A percentile compares a stretch with the other conserved stretches of the same genome.
These are phyloP conservation scores for Morus bassanus DNA, from an alignment of 2,797 vertebrate species.

Conservation along the genomic window DNA sequence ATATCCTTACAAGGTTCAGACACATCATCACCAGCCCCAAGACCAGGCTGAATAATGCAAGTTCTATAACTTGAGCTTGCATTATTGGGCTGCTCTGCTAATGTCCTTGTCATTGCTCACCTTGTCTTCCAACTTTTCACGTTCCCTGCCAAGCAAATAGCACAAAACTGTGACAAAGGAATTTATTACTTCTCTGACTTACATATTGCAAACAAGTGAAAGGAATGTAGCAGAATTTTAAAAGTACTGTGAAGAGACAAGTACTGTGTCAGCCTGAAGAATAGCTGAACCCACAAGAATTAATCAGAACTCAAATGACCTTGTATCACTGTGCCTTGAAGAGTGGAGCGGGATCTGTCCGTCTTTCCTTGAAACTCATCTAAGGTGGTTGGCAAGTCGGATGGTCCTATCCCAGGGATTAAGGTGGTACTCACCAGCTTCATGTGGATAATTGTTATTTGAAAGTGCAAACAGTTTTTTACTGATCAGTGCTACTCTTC, in stretches of 20 bases:
- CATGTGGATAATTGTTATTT: neutral
- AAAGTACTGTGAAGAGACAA: neutral
- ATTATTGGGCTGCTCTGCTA: neutral
- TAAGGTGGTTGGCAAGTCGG: neutral
- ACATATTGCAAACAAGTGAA: neutral
- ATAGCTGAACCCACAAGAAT: neutral
- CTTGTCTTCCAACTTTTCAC: neutral
- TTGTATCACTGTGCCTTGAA: neutral
- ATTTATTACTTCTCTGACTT: neutral
- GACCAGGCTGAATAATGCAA: neutral
- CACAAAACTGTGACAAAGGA: neutral
- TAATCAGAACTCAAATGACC: neutral
- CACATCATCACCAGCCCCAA: neutral
- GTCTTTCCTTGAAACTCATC: neutral
- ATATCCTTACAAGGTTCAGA: neutral
- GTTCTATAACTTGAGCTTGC: neutral
- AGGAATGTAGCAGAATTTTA: neutral
- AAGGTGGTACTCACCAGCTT: neutral
- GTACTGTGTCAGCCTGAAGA: neutral
- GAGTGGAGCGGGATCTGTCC: neutral
- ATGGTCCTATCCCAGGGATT: neutral
- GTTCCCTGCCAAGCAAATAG: neutral
- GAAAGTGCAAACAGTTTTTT: neutral
- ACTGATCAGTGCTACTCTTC: neutral
- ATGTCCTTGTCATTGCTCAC: neutral